Evolutionary conservation across 2,888 invertebrate genomes (phyloP).

Genomic region (Polietes domitor): DNA sequence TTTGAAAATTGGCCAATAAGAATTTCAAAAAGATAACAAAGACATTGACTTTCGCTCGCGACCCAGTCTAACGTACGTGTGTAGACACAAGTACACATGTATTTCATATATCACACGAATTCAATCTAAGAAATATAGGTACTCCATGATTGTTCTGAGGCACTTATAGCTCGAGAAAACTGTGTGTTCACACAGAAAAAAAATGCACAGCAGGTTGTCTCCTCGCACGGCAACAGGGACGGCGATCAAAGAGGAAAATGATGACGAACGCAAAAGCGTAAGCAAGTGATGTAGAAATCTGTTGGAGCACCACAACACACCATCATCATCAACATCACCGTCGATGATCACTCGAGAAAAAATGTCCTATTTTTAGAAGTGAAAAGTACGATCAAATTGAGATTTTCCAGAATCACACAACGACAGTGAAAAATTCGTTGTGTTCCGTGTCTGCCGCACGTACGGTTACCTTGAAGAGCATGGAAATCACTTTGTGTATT

Average conservation of each 20-base stretch:
- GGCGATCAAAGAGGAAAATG: slow-evolving; percentile 55
- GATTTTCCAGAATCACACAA: slow-evolving; percentile 39
- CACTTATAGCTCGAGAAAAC: neutral
- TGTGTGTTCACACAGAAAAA: slow-evolving; percentile 24
- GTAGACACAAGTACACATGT: slow-evolving; percentile 1
- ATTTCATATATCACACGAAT: slow-evolving; percentile 9
- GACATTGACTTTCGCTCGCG: neutral
- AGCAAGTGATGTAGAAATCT: slow-evolving; percentile 68
- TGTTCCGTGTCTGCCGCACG: neutral
- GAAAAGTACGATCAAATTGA: slow-evolving; percentile 28
- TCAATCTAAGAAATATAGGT: neutral
- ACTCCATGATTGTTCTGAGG: neutral
- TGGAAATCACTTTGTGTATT: neutral
- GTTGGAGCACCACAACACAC: neutral
- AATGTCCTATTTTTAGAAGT: slow-evolving; percentile 33
- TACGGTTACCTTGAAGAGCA: no score
- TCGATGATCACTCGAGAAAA: slow-evolving; percentile 23
- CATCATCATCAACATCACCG: neutral
- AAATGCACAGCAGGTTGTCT: slow-evolving; percentile 77
- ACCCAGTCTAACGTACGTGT: neutral
- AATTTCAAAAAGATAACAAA: no score
- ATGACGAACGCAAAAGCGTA: slow-evolving; percentile 69
- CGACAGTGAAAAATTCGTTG: slow-evolving; percentile 16
- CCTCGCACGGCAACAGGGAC: slow-evolving; percentile 43
- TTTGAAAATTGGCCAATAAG: no score